Percentiles rank a stretch among this genome's conserved stretches.
These are phyloP conservation scores for Prunella fulvescens DNA, from an alignment of 2,113 vertebrate species.

Conservation along the genomic window DNA sequence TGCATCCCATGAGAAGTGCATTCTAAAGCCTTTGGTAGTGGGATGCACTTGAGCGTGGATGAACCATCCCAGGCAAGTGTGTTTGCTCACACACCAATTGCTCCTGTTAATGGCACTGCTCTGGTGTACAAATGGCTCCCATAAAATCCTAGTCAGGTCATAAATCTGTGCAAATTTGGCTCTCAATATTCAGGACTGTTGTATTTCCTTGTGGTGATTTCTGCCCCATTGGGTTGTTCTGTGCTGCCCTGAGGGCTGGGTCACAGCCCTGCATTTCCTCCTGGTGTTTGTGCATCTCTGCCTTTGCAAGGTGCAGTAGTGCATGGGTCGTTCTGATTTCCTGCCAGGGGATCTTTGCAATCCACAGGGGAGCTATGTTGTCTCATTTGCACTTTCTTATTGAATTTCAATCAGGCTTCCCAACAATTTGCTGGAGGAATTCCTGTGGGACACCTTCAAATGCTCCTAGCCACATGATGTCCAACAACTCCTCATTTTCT, in stretches of 20 bases:
- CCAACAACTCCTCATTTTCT: conserved; percentile 9
- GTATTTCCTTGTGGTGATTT: not conserved
- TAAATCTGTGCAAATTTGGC: not conserved
- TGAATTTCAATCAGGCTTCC: conserved; percentile 48
- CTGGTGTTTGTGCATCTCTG: not conserved
- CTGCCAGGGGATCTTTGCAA: not conserved
- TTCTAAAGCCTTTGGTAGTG: not conserved
- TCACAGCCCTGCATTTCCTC: not conserved
- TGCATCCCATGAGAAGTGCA: not conserved
- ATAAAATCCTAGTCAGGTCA: not conserved
- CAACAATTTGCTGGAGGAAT: conserved; percentile 16
- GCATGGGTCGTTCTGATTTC: not conserved
- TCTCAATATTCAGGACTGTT: not conserved
- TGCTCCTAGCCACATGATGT: not conserved
- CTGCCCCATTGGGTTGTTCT: not conserved
- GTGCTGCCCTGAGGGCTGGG: fast-evolving
- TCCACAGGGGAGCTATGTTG: not conserved
- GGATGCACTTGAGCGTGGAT: fast-evolving
- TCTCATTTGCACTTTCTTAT: conserved; percentile 40
- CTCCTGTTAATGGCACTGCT: not conserved
- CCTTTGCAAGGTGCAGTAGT: not conserved
- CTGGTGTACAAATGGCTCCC: not conserved
- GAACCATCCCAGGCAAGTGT: not conserved
- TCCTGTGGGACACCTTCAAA: conserved; percentile 1
- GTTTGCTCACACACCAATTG: fast-evolving